Percentiles rank a stretch among this genome's conserved stretches.
Evolutionary conservation across 2,888 invertebrate species (phyloP).

Genomic region (Hylaea fasciaria): DNA sequence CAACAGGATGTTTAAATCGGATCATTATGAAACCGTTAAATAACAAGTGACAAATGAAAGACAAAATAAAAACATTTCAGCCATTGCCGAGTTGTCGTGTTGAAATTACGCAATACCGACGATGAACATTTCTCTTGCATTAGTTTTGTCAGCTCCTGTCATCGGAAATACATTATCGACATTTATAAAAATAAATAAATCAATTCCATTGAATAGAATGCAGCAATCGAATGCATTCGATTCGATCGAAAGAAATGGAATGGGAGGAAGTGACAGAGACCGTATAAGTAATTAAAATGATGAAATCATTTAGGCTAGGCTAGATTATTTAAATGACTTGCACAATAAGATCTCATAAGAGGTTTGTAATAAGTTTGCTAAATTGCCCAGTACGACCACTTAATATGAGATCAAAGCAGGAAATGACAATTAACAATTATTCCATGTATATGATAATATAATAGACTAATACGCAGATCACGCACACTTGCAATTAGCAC

Average conservation of each 20-base stretch:
- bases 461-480: too few species aligned
- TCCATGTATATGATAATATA: too few species aligned
- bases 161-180: slow-evolving; percentile 32
- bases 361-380: not conserved
- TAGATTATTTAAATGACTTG: slow-evolving; percentile 33
- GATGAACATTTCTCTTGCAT: slow-evolving; percentile 46
- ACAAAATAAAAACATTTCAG: slow-evolving; percentile 28
- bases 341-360: slow-evolving; percentile 1
- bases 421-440: too few species aligned
- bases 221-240: slow-evolving; percentile 38
- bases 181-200: slow-evolving; percentile 36
- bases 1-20: not conserved
- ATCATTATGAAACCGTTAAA: slow-evolving; percentile 31
- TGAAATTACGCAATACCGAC: slow-evolving; percentile 47
- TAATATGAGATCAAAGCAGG: not conserved
- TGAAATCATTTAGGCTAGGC: slow-evolving; percentile 23
- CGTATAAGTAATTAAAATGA: slow-evolving; percentile 23
- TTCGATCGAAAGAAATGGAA: slow-evolving; percentile 29
- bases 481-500: too few species aligned
- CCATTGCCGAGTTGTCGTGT: slow-evolving; percentile 13
- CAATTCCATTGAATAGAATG: slow-evolving; percentile 36
- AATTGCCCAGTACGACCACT: not conserved
- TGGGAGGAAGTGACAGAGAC: slow-evolving; percentile 32
- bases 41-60: slow-evolving; percentile 39
- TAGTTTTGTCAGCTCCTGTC: slow-evolving; percentile 44